These are phyloP conservation scores for Euphonia xanthogaster DNA, from an alignment of 2,797 vertebrate species.

Conservation along the genomic window DNA sequence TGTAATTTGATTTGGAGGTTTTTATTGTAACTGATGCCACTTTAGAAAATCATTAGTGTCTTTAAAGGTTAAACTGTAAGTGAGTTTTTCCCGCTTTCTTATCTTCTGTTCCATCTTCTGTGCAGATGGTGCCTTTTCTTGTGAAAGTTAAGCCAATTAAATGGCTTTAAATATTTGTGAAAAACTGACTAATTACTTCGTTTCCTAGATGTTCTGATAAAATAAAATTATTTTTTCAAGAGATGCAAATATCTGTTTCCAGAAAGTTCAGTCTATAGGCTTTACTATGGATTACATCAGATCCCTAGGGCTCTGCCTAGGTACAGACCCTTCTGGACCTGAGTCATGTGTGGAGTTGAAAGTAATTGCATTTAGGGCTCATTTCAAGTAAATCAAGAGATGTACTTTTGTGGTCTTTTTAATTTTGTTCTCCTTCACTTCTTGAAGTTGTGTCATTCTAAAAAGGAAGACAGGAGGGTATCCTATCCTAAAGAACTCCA, in stretches of 20 bases:
- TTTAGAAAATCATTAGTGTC: neutral
- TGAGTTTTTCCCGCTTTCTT: neutral
- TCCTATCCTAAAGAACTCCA: neutral
- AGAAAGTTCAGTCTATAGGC: neutral
- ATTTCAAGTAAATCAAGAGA: neutral
- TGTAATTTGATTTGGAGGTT: neutral
- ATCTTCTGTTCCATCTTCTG: neutral
- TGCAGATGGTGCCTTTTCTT: neutral
- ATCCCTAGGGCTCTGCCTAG: rapidly evolving
- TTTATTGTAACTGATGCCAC: neutral
- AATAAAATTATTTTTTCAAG: neutral
- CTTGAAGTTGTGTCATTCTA: neutral
- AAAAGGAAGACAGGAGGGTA: neutral
- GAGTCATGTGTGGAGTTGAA: neutral
- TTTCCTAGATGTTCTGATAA: neutral
- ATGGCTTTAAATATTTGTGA: neutral
- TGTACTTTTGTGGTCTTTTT: neutral
- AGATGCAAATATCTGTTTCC: neutral
- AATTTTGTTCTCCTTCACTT: neutral
- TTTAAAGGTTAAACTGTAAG: neutral
- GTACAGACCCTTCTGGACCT: neutral
- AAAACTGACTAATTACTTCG: neutral
- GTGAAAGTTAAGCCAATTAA: neutral
- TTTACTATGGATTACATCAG: neutral
- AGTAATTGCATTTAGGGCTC: neutral